Evolutionary conservation across 2,797 vertebrate species (phyloP), one percentile per base, ranked within the genome.

Genomic region (Siniperca obscura): DNA sequence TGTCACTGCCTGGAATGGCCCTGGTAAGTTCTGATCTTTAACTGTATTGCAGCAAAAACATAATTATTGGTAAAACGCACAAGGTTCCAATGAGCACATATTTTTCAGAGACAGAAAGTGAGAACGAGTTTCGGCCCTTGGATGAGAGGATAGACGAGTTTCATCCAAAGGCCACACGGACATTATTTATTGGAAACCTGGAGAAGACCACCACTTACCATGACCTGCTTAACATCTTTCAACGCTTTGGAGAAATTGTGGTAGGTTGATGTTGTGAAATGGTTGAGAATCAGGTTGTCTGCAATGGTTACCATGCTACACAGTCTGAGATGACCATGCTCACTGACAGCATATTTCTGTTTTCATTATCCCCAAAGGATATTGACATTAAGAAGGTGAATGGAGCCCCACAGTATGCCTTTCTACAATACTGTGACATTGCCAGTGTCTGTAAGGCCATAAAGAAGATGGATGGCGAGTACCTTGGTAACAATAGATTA

Each of bases 101-200:
- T 42, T 84, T 93, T 89, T 82, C 90, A 99, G 98, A 99, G 95
- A 99, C 98, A 0, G 98, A 99, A 95, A 99, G 98, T 0, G 98
- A 99, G 93, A 99, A 99, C 53, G 98, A 99, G 90, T 99, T 99
- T 80, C 97, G 98, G 30, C 98, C 98, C 11, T 91, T 99, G 94
- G 98, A 99, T 89, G 98, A 99, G 83, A 96, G 98, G 92, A 99
- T 99, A 94, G 98, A 99, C 13, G 98, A 99, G 85, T 99, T 99
- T 91, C 98, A 99, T 87, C 98, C 98, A 0, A 99, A 99, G 91
- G 98, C 98, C 53, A 99, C 98, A 0, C 94, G 98, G 73, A 99
- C 98, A 30, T 96, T 99, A 87, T 99, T 99, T 78, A 99, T 99
- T 17, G 98, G 98, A 76, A 99, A 99, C 93, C 92, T 99, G 91